phyloP scores from a whole-genome alignment of 2,888 invertebrate genomes.

The Spodoptera picta region DNA sequence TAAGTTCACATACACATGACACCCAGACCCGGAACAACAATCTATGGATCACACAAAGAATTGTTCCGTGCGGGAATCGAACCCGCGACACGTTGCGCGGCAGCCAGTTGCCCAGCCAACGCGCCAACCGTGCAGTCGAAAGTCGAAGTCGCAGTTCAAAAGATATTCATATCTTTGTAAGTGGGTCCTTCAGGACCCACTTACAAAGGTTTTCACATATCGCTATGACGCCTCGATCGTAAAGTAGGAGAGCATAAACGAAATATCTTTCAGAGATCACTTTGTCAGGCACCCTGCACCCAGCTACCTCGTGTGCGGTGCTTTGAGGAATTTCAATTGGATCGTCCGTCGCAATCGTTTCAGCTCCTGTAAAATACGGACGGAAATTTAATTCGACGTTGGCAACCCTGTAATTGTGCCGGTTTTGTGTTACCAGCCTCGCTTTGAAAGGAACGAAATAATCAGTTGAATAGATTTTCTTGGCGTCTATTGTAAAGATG shows the following conservation, averaged over 20 bases:
- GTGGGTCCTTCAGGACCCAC: no score
- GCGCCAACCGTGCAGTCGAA: no score
- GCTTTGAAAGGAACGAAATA: neutral
- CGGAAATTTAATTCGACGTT: constrained; percentile 31
- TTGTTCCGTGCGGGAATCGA: no score
- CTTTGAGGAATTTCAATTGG: constrained; percentile 51
- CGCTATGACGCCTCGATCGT: neutral
- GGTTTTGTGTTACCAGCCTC: neutral
- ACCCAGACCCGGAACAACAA: no score
- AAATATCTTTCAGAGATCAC: constrained; percentile 13
- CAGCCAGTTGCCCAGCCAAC: no score
- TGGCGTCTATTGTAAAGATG: no score
- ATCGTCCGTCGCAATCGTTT: constrained; percentile 24
- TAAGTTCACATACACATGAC: no score
- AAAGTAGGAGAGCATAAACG: constrained; percentile 14
- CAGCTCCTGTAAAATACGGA: constrained; percentile 27
- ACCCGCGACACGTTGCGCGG: no score
- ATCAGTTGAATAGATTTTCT: no score
- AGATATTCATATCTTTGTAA: no score
- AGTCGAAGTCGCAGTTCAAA: no score
- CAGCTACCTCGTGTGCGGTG: constrained; percentile 11
- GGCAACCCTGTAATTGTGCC: constrained; percentile 19
- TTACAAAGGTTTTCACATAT: neutral
- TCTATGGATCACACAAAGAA: no score
- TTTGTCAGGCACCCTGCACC: constrained; percentile 5